phyloP scores from a whole-genome alignment of 2,888 invertebrate species.

The Platynereis dumerilii region DNA sequence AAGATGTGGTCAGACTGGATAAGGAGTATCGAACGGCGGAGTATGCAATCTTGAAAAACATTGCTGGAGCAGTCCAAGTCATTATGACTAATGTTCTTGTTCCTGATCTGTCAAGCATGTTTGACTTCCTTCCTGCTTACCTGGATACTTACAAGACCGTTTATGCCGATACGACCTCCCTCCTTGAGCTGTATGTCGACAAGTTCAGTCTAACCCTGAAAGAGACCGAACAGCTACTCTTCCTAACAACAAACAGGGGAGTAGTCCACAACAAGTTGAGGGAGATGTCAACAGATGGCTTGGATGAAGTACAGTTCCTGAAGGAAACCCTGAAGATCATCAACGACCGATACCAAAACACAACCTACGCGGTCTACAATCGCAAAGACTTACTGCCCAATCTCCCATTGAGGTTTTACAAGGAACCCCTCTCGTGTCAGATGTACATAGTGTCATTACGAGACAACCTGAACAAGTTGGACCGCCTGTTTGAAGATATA shows the following conservation, averaged over 20 bases:
- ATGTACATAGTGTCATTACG: too few relatives aligned
- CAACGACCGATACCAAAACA: neutral
- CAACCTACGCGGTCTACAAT: neutral
- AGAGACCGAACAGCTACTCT: neutral
- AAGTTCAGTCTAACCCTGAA: neutral
- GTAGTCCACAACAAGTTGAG: neutral
- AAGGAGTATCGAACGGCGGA: constrained; percentile 6
- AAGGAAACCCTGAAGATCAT: neutral
- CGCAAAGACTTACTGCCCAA: too few relatives aligned
- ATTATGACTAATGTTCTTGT: neutral
- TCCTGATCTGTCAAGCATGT: neutral
- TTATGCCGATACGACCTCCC: neutral
- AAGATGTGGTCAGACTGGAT: neutral
- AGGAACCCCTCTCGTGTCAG: too few relatives aligned
- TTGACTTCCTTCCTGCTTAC: neutral
- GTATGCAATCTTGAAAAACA: neutral
- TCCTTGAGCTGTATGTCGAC: neutral
- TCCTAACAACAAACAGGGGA: neutral
- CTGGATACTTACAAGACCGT: neutral
- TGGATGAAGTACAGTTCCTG: neutral
- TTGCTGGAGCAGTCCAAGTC: neutral
- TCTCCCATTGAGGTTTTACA: too few relatives aligned
- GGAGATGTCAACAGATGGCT: neutral
- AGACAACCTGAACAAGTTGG: too few relatives aligned
- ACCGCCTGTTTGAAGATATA: too few relatives aligned